phyloP scores from a whole-genome alignment of 2,797 vertebrate species.

The Choloepus didactylus region DNA sequence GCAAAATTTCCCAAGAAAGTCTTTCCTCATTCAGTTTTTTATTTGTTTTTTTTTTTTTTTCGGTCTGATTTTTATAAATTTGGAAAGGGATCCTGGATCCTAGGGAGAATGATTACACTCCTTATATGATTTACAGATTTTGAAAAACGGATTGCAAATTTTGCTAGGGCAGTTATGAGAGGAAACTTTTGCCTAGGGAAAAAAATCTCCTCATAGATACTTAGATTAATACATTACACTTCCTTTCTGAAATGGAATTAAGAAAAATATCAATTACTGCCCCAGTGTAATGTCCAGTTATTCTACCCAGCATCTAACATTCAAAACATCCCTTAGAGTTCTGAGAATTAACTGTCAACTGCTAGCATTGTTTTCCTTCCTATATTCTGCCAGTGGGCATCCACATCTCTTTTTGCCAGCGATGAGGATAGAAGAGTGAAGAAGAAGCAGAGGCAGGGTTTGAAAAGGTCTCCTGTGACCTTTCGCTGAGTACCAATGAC shows the following conservation, averaged over 20 bases:
- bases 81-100: not conserved
- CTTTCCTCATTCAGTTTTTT: slow-evolving; percentile 50
- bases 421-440: not conserved
- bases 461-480: slow-evolving; percentile 20
- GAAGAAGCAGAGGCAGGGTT: not conserved
- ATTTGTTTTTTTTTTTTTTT: not conserved
- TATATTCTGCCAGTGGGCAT: not conserved
- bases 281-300: not conserved
- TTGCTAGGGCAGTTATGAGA: not conserved
- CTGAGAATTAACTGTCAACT: slow-evolving; percentile 6
- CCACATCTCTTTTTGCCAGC: not conserved
- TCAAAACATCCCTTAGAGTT: not conserved
- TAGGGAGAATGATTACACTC: not conserved
- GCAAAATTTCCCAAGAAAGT: slow-evolving; percentile 25
- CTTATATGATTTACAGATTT: not conserved
- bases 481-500: not conserved
- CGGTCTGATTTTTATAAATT: slow-evolving; percentile 48
- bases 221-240: not conserved
- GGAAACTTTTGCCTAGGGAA: not conserved
- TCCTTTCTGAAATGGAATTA: slow-evolving; percentile 55
- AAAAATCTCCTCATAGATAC: not conserved
- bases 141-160: slow-evolving; percentile 27
- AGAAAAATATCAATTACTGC: not conserved
- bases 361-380: not conserved
- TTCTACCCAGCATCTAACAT: not conserved